These are phyloP conservation scores for Pogonognathellus flavescens DNA, from an alignment of 1,140 invertebrate species.

Conservation along the genomic window DNA sequence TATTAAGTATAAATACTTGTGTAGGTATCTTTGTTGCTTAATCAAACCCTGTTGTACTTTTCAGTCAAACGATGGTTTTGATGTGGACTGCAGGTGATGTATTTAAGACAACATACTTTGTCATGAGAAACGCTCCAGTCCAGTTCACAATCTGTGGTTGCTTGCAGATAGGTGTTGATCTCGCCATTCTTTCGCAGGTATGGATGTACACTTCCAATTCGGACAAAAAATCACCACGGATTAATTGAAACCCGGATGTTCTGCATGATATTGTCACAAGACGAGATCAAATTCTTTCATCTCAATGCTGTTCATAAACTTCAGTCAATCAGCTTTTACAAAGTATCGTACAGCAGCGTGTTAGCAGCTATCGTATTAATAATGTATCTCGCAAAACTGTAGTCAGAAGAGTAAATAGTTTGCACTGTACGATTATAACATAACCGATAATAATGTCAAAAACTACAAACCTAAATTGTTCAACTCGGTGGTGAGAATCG, in stretches of 20 bases:
- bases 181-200: slow-evolving; percentile 87
- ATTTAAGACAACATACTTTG: slow-evolving; percentile 97
- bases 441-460: no score
- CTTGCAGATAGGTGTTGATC: slow-evolving; percentile 89
- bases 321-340: slow-evolving; percentile 3
- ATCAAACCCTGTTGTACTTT: slow-evolving; percentile 58
- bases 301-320: slow-evolving; percentile 3
- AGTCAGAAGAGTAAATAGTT: no score
- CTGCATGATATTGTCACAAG: slow-evolving; percentile 3
- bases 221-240: background rate
- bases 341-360: background rate
- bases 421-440: no score
- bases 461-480: no score
- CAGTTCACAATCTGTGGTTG: slow-evolving; percentile 97
- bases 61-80: slow-evolving; percentile 74
- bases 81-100: slow-evolving; percentile 97
- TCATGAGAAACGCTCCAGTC: slow-evolving; percentile 87
- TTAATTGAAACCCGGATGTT: slow-evolving; percentile 16
- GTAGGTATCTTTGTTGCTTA: slow-evolving; percentile 38
- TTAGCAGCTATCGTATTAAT: slow-evolving; percentile 8
- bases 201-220: slow-evolving; percentile 71
- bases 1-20: background rate
- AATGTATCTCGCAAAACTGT: no score
- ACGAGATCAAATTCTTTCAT: background rate
- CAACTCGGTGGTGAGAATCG: no score